Evolutionary conservation across 2,888 invertebrate genomes (phyloP).

Genomic region (Eustalomyia histrio): DNA sequence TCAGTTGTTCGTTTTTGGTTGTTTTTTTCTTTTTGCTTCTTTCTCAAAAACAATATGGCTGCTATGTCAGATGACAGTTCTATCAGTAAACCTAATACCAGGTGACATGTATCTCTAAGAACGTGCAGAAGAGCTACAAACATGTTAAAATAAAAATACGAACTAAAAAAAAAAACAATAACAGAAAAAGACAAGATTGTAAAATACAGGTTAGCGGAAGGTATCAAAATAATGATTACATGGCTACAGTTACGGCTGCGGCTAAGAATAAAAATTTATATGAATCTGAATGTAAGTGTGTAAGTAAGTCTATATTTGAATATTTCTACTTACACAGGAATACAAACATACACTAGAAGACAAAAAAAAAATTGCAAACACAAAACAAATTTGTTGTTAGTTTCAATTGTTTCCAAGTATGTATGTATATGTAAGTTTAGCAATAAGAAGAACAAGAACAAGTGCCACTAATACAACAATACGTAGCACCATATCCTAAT

Average conservation of each 20-base stretch:
- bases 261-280: background rate
- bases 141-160: constrained; percentile 6
- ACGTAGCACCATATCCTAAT: background rate
- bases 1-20: constrained; percentile 7
- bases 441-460: background rate
- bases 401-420: background rate
- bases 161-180: constrained; percentile 29
- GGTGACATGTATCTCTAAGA: constrained; percentile 64
- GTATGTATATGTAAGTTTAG: constrained; percentile 1
- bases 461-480: background rate
- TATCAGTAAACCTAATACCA: constrained; percentile 69
- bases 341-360: background rate
- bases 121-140: constrained; percentile 56
- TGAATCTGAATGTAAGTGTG: background rate
- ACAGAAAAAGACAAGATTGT: constrained; percentile 48
- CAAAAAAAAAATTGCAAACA: background rate
- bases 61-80: constrained; percentile 67
- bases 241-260: constrained; percentile 19
- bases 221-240: constrained; percentile 58
- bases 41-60: constrained; percentile 48
- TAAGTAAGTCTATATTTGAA: background rate
- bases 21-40: too few species aligned
- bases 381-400: background rate
- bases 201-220: constrained; percentile 62
- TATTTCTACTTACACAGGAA: background rate